A percentile compares a stretch with the other conserved stretches of the same genome.
Evolutionary conservation across 2,888 invertebrate genomes (phyloP).

Genomic region (Chrysina gloriosa): DNA sequence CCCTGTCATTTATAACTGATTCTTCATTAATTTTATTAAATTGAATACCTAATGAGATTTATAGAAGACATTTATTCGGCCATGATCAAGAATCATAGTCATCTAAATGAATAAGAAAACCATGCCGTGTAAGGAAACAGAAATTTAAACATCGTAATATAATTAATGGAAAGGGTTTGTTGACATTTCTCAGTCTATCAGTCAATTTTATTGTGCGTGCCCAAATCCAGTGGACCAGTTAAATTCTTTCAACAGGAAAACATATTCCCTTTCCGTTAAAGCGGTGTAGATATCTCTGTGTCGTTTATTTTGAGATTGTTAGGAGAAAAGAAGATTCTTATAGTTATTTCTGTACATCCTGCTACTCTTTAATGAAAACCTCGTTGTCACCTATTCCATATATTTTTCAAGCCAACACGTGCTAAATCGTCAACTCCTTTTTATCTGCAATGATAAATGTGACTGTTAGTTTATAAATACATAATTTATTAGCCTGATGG

Average conservation of each 20-base stretch:
- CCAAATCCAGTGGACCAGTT: slow-evolving; percentile 28
- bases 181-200: slow-evolving; percentile 54
- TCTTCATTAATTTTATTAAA: not conserved
- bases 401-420: slow-evolving; percentile 20
- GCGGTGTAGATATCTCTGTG: slow-evolving; percentile 33
- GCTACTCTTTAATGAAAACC: slow-evolving; percentile 41
- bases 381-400: slow-evolving; percentile 30
- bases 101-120: slow-evolving; percentile 20
- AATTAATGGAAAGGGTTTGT: slow-evolving; percentile 52
- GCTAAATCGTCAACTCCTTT: slow-evolving; percentile 35
- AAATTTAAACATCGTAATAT: slow-evolving; percentile 46
- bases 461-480: slow-evolving; percentile 11
- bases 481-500: slow-evolving; percentile 14
- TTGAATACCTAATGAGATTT: slow-evolving; percentile 3
- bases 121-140: slow-evolving; percentile 29
- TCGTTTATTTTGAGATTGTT: slow-evolving; percentile 38
- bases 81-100: not conserved
- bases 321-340: slow-evolving; percentile 19
- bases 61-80: not conserved
- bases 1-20: not conserved
- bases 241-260: slow-evolving; percentile 9
- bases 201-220: slow-evolving; percentile 51
- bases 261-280: slow-evolving; percentile 26
- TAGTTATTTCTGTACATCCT: slow-evolving; percentile 44
- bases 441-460: slow-evolving; percentile 31